Base-by-base conservation (phyloP, 1,140 invertebrate species). In the Dinoponera quadriceps region DNA sequence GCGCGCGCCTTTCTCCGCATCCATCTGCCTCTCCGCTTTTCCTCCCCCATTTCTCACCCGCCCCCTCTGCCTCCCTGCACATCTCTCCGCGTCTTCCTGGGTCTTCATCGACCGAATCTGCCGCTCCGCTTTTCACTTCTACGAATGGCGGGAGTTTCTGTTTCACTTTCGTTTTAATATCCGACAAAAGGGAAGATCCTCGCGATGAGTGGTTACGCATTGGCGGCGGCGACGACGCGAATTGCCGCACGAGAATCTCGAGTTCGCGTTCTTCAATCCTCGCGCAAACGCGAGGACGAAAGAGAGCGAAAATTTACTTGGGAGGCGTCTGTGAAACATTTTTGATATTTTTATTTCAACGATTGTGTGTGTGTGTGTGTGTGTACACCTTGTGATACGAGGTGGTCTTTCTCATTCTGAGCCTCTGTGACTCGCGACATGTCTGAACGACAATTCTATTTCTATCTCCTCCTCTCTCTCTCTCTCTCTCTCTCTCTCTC, bases 91-190 rank as follows among this genome's bases (percentile, higher is more conserved):
- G n/a, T 62, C 69, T 27, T 13, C 83, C n/a, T n/a, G n/a, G 38
- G 38, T 44, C 38, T 44, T 44, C 38, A 55, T 80, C 82, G 62
- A 65, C 48, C 85, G 68, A 80, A 84, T 57, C 85, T 84, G 85
- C 74, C 86, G 68, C 69, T 65, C 63, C 54, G 69, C 63, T 85
- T 82, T 82, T 85, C 87, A 74, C 59, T 65, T 66, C 48, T 63
- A 75, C 57, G 72, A 74, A 74, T 85, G 38, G 18, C 27, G 57
- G 72, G 51, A 84, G 66, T 77, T 87, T 84, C 51, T 84, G 75
- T 88, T 85, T 91, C 89, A 88, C 88, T 89, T 90, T 92, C 87
- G 81, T 90, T 92, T 92, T 90, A 93, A 93, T 92, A 92, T 92
- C 90, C 91, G 86, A 85, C 77, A 83, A 89, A 82, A 89, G 69